Base-by-base conservation (phyloP, 2,113 vertebrate genomes). In the Bufo bufo region DNA sequence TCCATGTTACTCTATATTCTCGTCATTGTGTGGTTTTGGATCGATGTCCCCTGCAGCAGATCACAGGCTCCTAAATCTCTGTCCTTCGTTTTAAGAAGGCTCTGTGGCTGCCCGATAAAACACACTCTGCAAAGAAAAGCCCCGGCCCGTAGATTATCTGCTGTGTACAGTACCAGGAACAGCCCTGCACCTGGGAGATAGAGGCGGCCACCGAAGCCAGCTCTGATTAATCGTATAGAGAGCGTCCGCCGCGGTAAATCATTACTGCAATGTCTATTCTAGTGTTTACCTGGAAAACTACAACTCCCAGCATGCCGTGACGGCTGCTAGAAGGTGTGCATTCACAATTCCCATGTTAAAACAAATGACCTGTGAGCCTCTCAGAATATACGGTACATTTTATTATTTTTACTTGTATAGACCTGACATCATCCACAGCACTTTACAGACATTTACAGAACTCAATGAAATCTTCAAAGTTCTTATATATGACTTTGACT, bases 91-190 rank as follows among this genome's bases (percentile, higher is more conserved):
- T 17, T 80, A 59, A n/a, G 45, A 45, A 14, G 13, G 78, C 78
- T 43, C 78, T 59, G n/a, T 1, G 23, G n/a, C 23, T 9, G 78
- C 78, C 54, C 59, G 78, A 80, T 80, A 80, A 79, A 14, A n/a
- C 54, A 79, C 54, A 33, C 56, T 59, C 54, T 59, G 54, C 71
- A 74, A 74, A 74, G 71, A 74, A 74, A 19, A 16, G 33, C 4
- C 69, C 69, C 6, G 69, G 33, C 33, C 33, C 45, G 69, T 43
- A 72, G 50, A 49, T 59, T 59, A 59, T 59, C 54, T 20, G n/a
- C 78, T 80, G n/a, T 80, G 78, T 80, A 80, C 78, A 80, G n/a
- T 80, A 80, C 78, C 54, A 79, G 77, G 52, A 33, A 23, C 54
- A 9, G 54, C 56, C 71, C 71, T 69, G 71, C 71, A 19, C 71